Evolutionary conservation across 2,888 invertebrate species (phyloP), one percentile per base, ranked within the genome.

Genomic region (Pyralis farinalis): DNA sequence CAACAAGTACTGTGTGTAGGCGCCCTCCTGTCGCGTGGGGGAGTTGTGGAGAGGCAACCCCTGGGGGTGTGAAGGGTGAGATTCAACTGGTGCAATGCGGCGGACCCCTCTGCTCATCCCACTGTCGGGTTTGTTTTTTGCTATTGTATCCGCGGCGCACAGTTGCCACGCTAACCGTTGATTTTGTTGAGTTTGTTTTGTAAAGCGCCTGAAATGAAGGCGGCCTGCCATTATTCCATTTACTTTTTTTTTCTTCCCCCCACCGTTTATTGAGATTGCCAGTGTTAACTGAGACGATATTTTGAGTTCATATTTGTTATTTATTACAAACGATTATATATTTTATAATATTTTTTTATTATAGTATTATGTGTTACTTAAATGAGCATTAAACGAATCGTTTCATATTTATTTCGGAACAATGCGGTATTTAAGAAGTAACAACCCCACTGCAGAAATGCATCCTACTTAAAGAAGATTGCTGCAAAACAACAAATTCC

Each of bases 41-140:
- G 56, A 49, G 52, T 47, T 43, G 39, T 35, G 52, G 55, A 51
- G 44, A 45, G n/a, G 43, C 49, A 49, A 46, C 50, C 47, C 48
- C 44, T 38, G 44, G 44, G 52, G 51, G 41, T 51, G 32, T 44
- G 55, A 53, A 74, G 78, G 83, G 77, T 66, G 81, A 82, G 80
- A 86, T 85, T 87, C 87, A 87, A 87, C 87, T 87, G 86, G 86
- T 87, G 86, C 87, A 87, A 84, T 87, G 87, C 87, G 85, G 81
- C 77, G 81, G 71, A 67, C 71, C 74, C 76, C 67, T 65, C 55
- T 64, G 55, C 63, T 71, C 66, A 78, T 84, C 63, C 74, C 73
- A 59, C 71, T 57, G 51, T 8, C 34, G 33, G 56, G 57, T 65
- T 69, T 71, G 71, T 71, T 77, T 74, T 74, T 76, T 72, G 65